phyloP scores from a whole-genome alignment of 2,888 invertebrate genomes.

The Orthosia gracilis region DNA sequence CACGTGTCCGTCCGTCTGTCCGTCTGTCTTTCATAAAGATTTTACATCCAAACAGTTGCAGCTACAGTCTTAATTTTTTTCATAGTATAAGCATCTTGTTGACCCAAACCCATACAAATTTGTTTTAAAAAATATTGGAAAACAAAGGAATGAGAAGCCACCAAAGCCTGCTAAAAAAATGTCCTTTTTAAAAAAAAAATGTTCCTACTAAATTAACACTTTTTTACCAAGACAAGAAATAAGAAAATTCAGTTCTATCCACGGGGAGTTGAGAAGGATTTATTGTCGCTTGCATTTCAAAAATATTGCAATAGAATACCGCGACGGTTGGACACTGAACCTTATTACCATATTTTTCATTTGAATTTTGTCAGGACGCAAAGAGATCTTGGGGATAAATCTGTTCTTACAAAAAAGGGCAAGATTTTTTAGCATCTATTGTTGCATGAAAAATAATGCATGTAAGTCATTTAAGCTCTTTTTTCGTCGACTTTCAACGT shows the following conservation, averaged over 20 bases:
- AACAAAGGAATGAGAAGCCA: no score
- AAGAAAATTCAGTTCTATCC: conserved; percentile 14
- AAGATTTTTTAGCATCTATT: conserved; percentile 3
- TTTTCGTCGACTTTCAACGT: not conserved
- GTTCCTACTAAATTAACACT: not conserved
- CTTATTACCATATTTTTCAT: conserved; percentile 61
- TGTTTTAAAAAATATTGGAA: no score
- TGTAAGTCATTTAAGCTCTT: not conserved
- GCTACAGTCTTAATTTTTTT: no score
- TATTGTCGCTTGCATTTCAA: conserved; percentile 52
- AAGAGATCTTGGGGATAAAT: conserved; percentile 37
- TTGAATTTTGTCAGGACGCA: conserved; percentile 52
- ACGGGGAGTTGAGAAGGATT: conserved; percentile 31
- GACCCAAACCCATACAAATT: no score
- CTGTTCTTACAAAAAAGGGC: conserved; percentile 26
- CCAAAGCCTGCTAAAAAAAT: no score
- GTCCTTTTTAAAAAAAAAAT: no score
- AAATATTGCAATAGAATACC: conserved; percentile 56
- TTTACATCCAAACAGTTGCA: no score
- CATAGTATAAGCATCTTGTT: no score
- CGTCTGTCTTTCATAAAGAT: no score
- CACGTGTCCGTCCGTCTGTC: no score
- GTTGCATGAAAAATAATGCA: not conserved
- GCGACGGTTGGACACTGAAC: conserved; percentile 46
- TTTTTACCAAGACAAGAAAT: conserved; percentile 6